Evolutionary conservation across 37 sponge, comb jelly and placozoan genomes (phyloP).

Genomic region (Spongia lamella): DNA sequence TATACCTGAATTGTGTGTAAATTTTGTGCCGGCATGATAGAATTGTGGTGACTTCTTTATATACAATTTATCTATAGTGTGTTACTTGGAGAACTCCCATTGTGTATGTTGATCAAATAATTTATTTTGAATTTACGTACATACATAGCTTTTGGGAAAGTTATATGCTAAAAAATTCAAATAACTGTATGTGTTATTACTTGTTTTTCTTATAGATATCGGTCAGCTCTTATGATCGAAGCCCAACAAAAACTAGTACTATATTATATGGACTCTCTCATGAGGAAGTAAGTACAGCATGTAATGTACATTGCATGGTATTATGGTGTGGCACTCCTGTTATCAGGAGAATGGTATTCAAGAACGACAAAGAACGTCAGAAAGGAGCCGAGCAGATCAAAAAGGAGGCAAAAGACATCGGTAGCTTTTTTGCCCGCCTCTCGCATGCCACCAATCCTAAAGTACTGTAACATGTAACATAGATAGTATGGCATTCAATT

Average conservation of each 20-base stretch:
- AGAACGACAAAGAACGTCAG: constrained; percentile 65
- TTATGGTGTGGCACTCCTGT: background rate
- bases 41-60: too few species aligned
- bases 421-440: constrained; percentile 40
- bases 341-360: constrained; percentile 64
- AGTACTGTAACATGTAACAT: background rate
- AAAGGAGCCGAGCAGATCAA: constrained; percentile 38
- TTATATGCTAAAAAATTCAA: background rate
- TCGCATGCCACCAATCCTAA: constrained; percentile 69
- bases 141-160: background rate
- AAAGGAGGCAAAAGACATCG: constrained; percentile 45
- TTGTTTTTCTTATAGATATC: constrained; percentile 36
- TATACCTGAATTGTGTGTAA: too few species aligned
- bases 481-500: too few species aligned
- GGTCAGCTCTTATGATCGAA: constrained; percentile 58
- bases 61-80: too few species aligned
- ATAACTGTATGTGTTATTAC: background rate
- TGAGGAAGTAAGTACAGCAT: constrained; percentile 51
- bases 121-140: background rate
- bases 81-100: too few species aligned
- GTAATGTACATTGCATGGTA: background rate
- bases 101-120: background rate
- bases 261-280: constrained; percentile 55
- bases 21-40: too few species aligned
- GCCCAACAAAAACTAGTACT: constrained; percentile 59